Evolutionary conservation across 2,113 vertebrate genomes (phyloP), one percentile per base, ranked within the genome.

Genomic region (Proterorhinus semilunaris): DNA sequence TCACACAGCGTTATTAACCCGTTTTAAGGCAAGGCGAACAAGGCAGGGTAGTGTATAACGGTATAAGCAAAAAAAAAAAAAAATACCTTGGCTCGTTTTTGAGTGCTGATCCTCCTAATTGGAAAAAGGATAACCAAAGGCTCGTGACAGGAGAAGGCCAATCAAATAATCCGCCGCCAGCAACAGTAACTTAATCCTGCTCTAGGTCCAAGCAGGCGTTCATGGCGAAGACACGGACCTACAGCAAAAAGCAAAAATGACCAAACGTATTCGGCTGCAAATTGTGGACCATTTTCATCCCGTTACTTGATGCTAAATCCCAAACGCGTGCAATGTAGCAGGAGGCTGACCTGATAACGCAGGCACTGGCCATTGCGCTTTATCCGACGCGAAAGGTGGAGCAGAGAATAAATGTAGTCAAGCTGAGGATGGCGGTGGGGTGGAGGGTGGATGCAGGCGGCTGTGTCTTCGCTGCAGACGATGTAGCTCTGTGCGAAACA

Each of bases 171-270:
- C 90, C 88, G 9, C 83, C 66, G 50, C 76, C 64, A 68, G 77
- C 66, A 88, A 66, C 75, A 83, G 89, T 86, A 90, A 92, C 86
- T 83, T 91, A 92, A 92, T 92, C 91, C 91, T 81, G 82, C 77
- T 76, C 83, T 69, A 81, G 74, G 75, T 86, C 76, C 86, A 55
- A 72, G 71, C 69, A 75, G 63, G 58, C 68, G 70, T 65, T 75
- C 75, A 70, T 74, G 70, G 67, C 63, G 74, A 87, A 15, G 69
- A 73, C 78, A 72, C 63, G 71, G 80, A 81, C 73, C 80, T 79
- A 47, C 2, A 69, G 80, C 42, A 63, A 80, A 77, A 6, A 47
- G 42, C 74, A 75, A 75, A 36, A 50, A 50, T 44, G 69, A 62
- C 3, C 49, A 58, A 52, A 72, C 0, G 27, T 42, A 42, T 8